phyloP scores from a whole-genome alignment of 2,888 invertebrate species.

The Oscheius sp. region DNA sequence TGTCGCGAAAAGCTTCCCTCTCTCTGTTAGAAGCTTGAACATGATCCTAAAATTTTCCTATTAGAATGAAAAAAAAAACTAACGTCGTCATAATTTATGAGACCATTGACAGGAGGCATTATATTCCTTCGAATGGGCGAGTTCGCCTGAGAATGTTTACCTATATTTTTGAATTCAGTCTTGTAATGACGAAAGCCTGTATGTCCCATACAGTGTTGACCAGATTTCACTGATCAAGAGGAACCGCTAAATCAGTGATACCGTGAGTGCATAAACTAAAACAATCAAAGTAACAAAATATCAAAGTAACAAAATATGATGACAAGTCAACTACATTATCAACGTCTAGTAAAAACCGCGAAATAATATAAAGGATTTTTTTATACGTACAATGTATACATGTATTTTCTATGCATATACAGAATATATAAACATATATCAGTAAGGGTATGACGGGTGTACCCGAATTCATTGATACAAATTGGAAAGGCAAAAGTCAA shows the following conservation, averaged over 20 bases:
- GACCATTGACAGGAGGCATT: conserved; percentile 53
- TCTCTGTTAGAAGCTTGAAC: background rate
- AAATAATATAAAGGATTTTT: too few species aligned
- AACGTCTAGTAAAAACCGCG: too few species aligned
- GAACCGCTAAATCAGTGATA: conserved; percentile 3
- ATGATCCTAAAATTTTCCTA: background rate
- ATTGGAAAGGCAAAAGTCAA: conserved; percentile 1
- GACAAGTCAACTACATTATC: too few species aligned
- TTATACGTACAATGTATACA: too few species aligned
- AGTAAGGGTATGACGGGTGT: too few species aligned
- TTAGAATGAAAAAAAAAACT: background rate
- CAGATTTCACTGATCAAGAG: background rate
- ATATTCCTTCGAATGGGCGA: conserved; percentile 46
- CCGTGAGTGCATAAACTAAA: too few species aligned
- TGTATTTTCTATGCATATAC: too few species aligned
- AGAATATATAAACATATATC: too few species aligned
- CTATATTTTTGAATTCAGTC: background rate
- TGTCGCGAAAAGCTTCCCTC: conserved; percentile 40
- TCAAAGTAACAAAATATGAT: too few species aligned
- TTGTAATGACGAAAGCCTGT: conserved; percentile 27
- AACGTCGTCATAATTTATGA: conserved; percentile 19
- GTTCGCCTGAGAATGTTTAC: conserved; percentile 19
- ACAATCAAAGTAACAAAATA: too few species aligned
- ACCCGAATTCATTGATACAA: too few species aligned
- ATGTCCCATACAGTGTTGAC: conserved; percentile 30